Evolutionary conservation across 1,140 invertebrate genomes (phyloP), one percentile per base, ranked within the genome.

Genomic region (Eurosta solidaginis): DNA sequence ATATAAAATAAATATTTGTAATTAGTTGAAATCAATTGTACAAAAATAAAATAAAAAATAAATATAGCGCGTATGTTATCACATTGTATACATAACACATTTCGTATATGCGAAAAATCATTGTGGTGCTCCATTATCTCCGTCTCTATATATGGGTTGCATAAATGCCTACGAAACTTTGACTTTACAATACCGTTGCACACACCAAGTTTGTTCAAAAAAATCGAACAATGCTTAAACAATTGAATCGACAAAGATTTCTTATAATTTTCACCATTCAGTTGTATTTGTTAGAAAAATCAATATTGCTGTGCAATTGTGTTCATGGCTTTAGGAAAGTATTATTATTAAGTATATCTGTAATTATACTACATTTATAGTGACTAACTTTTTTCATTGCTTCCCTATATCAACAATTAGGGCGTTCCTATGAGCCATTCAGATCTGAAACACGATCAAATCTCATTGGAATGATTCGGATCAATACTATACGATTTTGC

Each of bases 251-350:
- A 77, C 79, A 81, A 76, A 81, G 81, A 81, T 83, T 80, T 63
- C 73, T 86, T 44, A 73, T 86, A 79, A 80, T 81, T 78, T 40
- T 85, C 59, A 81, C 80, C 78, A 81, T 86, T 50, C 81, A 82
- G 77, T 79, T 85, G 81, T 82, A 82, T 77, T 77, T 83, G 80
- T 77, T 86, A 78, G 83, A 86, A 82, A 85, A 85, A 85, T 86
- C 85, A 82, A 86, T 86, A 82, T 81, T 83, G 79, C 81, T 78
- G 80, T 86, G 85, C 79, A 80, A 86, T 82, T 86, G 85, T 86
- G 85, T 86, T 86, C 85, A 86, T 80, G 85, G 85, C 80, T 86
- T 82, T 80, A 86, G 85, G 85, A 86, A 83, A 44, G 29, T 36
- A 54, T 4, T 59, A 12, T 49, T 54, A 36, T 2, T 4, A 59